Conservation (phyloP, 2,113 vertebrate species). For the Sylvietta virens region DNA sequence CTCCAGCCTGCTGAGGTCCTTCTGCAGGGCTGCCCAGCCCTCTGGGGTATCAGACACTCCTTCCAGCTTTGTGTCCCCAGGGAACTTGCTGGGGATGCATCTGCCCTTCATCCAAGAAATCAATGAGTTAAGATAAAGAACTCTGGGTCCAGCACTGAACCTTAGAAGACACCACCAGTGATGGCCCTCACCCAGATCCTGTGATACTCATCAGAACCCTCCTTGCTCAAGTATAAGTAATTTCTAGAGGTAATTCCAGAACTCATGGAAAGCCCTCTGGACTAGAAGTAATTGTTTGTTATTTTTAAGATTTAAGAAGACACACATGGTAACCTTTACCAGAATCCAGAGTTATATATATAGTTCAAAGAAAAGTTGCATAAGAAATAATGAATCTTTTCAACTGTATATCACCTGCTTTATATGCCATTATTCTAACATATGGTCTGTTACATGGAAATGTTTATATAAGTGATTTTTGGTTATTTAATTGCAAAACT, state of each 20-base stretch:
- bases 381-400: constrained; percentile 2
- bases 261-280: constrained; percentile 4
- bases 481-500: background rate
- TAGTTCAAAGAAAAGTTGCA: background rate
- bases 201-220: background rate
- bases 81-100: background rate
- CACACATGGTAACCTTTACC: background rate
- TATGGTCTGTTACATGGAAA: background rate
- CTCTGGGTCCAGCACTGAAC: background rate
- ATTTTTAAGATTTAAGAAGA: background rate
- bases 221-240: background rate
- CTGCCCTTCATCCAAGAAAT: background rate
- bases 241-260: background rate
- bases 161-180: background rate
- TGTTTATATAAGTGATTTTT: background rate
- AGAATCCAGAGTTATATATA: constrained; percentile 15
- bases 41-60: accelerated
- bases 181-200: background rate
- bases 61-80: background rate
- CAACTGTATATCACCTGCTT: background rate
- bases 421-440: background rate
- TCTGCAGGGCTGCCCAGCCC: background rate
- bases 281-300: background rate
- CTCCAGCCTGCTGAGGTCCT: background rate
- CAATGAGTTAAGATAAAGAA: background rate